A percentile compares a stretch with the other conserved stretches of the same genome.
phyloP scores from a whole-genome alignment of 2,888 invertebrate genomes.

The Acanthosepion pharaonis region DNA sequence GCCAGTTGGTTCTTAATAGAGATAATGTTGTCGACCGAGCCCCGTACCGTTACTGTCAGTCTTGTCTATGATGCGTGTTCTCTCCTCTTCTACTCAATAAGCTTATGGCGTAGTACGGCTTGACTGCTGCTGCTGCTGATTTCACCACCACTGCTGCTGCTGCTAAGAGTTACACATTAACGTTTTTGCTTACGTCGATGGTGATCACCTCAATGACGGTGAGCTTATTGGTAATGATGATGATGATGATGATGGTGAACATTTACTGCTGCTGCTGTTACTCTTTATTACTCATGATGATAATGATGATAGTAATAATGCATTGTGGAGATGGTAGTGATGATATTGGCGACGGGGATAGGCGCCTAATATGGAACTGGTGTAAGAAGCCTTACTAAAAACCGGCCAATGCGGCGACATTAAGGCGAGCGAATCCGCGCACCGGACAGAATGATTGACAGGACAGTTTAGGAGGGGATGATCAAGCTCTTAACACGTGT shows the following conservation, averaged over 20 bases:
- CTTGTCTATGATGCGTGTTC: background rate
- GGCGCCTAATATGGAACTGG: background rate
- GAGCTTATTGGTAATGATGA: background rate
- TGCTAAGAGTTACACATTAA: background rate
- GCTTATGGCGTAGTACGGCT: conserved; percentile 33
- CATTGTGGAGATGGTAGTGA: background rate
- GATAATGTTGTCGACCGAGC: background rate
- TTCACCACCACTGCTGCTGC: background rate
- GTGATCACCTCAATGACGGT: background rate
- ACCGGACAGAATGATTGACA: background rate
- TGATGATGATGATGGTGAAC: background rate
- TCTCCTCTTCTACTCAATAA: conserved; percentile 2
- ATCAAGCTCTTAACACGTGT: no score
- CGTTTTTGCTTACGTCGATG: background rate
- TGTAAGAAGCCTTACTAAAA: background rate
- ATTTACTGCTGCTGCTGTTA: no score
- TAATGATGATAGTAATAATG: background rate
- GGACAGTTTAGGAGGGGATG: background rate
- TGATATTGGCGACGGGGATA: conserved; percentile 14
- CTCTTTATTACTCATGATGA: background rate
- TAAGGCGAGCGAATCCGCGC: background rate
- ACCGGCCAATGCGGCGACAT: background rate
- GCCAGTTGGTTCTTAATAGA: no score
- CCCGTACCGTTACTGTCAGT: background rate
- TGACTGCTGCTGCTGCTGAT: background rate